These are phyloP conservation scores for Cavia porcellus DNA, from an alignment of 2,113 vertebrate genomes.

Conservation along the genomic window DNA sequence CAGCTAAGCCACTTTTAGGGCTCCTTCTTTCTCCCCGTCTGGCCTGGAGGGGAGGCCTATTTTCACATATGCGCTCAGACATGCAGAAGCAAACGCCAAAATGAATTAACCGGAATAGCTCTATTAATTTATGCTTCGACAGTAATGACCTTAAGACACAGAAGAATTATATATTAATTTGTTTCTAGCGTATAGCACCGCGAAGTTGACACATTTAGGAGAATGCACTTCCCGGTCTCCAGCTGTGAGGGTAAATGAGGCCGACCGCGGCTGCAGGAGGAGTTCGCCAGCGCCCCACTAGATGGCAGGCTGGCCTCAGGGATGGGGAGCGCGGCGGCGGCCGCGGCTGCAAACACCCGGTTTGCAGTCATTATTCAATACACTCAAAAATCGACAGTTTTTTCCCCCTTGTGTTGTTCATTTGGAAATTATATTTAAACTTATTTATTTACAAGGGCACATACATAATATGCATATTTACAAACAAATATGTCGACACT, in stretches of 20 bases:
- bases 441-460: constrained; percentile 76
- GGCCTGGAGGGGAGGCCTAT: constrained; percentile 53
- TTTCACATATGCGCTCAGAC: constrained; percentile 84
- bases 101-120: constrained; percentile 86
- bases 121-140: constrained; percentile 88
- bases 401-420: constrained; percentile 74
- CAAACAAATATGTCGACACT: constrained; percentile 64
- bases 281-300: constrained; percentile 80
- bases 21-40: constrained; percentile 73
- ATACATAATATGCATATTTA: constrained; percentile 71
- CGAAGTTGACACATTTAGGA: constrained; percentile 86
- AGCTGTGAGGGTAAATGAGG: constrained; percentile 86
- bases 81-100: constrained; percentile 85
- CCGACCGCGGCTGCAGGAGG: constrained; percentile 55
- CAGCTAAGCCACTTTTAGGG: constrained; percentile 72
- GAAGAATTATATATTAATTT: constrained; percentile 89
- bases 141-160: constrained; percentile 89
- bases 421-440: constrained; percentile 82
- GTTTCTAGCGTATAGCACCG: constrained; percentile 84
- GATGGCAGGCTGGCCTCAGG: constrained; percentile 88
- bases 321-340: constrained; percentile 74
- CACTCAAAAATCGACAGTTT: constrained; percentile 83
- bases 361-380: constrained; percentile 80
- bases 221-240: constrained; percentile 81
- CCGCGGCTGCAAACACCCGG: constrained; percentile 67